Percentiles rank a stretch among this genome's conserved stretches.
phyloP scores from a whole-genome alignment of 2,113 vertebrate species.

The Miniopterus natalensis region DNA sequence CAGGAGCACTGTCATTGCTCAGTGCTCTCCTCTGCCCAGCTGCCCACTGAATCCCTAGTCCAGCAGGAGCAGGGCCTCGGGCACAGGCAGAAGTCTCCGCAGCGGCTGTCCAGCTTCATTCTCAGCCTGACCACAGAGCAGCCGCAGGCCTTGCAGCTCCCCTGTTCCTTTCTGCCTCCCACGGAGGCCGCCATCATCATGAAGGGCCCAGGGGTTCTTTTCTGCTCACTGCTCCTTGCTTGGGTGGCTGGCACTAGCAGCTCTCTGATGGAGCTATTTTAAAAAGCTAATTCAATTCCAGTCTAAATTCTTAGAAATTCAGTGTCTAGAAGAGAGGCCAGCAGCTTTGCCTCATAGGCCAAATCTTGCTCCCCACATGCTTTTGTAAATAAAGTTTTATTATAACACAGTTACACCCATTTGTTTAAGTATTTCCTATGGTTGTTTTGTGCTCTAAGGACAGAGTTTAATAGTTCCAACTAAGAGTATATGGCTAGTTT shows the following conservation, averaged over 20 bases:
- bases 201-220: background rate
- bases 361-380: background rate
- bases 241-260: background rate
- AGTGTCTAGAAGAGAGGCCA: background rate
- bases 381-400: conserved; percentile 34
- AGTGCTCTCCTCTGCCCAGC: too few relatives aligned
- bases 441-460: background rate
- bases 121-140: background rate
- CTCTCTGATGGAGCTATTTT: background rate
- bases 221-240: background rate
- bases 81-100: background rate
- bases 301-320: conserved; percentile 9
- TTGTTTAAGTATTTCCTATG: background rate
- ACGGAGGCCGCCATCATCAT: background rate
- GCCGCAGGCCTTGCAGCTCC: background rate
- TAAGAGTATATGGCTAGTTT: background rate
- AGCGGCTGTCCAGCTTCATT: accelerated
- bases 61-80: background rate
- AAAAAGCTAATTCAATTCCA: background rate
- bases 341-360: background rate
- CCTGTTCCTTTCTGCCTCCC: background rate
- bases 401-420: background rate
- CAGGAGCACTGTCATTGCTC: background rate
- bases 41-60: background rate
- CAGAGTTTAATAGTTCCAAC: background rate